Conservation (phyloP, 2,797 vertebrate species). For the Kryptolebias ocellatus region DNA sequence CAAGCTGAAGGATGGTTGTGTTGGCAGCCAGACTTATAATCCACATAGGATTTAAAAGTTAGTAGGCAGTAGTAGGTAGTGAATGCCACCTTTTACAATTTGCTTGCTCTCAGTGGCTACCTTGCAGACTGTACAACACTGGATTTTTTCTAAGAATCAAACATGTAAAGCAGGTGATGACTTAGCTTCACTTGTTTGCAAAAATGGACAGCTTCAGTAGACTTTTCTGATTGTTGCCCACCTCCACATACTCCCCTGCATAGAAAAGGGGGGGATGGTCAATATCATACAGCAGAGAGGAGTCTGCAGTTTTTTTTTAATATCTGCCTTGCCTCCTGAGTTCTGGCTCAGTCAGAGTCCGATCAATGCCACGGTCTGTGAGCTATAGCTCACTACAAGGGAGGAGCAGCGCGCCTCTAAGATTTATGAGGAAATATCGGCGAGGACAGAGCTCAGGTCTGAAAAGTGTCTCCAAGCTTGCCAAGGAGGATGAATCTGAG, state of each 20-base stretch:
- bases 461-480: constrained; percentile 51
- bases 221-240: constrained; percentile 62
- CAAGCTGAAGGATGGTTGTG: constrained; percentile 43
- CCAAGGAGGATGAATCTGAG: constrained; percentile 38
- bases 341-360: constrained; percentile 60
- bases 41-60: constrained; percentile 53
- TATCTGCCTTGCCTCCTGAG: constrained; percentile 72
- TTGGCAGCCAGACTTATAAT: constrained; percentile 41
- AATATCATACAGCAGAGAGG: constrained; percentile 69
- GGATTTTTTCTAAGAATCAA: constrained; percentile 30
- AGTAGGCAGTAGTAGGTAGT: constrained; percentile 27
- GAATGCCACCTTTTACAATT: constrained; percentile 22
- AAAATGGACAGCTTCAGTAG: constrained; percentile 49
- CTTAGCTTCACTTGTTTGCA: constrained; percentile 34
- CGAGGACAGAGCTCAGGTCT: constrained; percentile 54
- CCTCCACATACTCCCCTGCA: constrained; percentile 60
- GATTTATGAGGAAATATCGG: constrained; percentile 70
- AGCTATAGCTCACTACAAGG: constrained; percentile 67
- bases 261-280: constrained; percentile 61
- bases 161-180: constrained; percentile 39
- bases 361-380: constrained; percentile 78
- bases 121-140: constrained; percentile 7
- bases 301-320: constrained; percentile 54
- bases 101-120: constrained; percentile 3
- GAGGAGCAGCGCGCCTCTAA: constrained; percentile 47